Evolutionary conservation across 2,888 invertebrate genomes (phyloP).

Genomic region (Drosophila prolongata): DNA sequence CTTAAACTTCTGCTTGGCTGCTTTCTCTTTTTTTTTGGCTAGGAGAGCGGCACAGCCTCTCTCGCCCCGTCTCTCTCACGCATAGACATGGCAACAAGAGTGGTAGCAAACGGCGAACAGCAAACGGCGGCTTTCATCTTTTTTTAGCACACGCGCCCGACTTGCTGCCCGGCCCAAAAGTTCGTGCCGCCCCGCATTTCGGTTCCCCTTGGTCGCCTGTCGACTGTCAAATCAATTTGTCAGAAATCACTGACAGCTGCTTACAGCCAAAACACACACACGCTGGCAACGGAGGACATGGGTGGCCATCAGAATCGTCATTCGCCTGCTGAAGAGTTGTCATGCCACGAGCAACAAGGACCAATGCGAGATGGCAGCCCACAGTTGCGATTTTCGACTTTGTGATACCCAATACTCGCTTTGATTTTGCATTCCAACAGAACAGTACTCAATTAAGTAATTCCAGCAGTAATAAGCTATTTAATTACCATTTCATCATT

Average conservation of each 20-base stretch:
- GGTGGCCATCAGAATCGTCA: slow-evolving; percentile 36
- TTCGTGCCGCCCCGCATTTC: slow-evolving; percentile 15
- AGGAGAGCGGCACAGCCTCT: slow-evolving; percentile 31
- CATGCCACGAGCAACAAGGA: slow-evolving; percentile 53
- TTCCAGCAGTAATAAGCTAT: not conserved
- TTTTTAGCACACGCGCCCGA: slow-evolving; percentile 73
- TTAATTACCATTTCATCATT: no score
- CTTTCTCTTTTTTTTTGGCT: slow-evolving; percentile 39
- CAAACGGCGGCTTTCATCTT: slow-evolving; percentile 57
- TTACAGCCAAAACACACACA: slow-evolving; percentile 75
- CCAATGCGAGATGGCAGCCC: slow-evolving; percentile 14
- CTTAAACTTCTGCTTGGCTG: slow-evolving; percentile 25
- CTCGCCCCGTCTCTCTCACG: slow-evolving; percentile 48
- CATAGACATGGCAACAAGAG: slow-evolving; percentile 49
- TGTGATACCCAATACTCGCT: slow-evolving; percentile 11
- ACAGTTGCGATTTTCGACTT: slow-evolving; percentile 11
- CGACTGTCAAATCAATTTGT: slow-evolving; percentile 82
- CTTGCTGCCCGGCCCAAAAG: slow-evolving; percentile 44
- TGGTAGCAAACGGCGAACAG: slow-evolving; percentile 24
- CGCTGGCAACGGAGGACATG: slow-evolving; percentile 26
- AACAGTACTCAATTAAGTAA: not conserved
- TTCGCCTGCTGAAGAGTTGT: slow-evolving; percentile 64
- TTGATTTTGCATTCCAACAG: not conserved
- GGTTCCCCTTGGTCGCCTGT: slow-evolving; percentile 62
- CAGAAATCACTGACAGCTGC: slow-evolving; percentile 83